Base-by-base conservation (phyloP, 2,113 vertebrate species). In the Ochotona princeps region DNA sequence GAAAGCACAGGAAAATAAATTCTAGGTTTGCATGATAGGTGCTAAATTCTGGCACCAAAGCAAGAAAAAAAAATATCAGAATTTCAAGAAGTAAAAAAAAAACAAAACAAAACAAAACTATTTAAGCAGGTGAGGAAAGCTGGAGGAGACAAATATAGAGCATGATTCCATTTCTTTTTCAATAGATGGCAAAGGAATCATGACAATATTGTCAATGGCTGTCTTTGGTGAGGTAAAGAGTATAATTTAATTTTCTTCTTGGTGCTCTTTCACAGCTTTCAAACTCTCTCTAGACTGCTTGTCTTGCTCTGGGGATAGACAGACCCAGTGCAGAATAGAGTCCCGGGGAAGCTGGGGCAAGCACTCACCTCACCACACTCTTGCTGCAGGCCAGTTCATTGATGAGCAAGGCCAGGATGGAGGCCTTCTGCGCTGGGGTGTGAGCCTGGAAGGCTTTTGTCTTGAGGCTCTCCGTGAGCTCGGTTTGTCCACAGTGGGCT, bases 391-490 rank as follows among this genome's bases (percentile, higher is more conserved):
- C 99, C 94, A 99, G 97, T 89, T 99, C 99, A 94, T 99, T 99
- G 78, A 99, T 98, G 90, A 99, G 98, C 97, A 99, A 99, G 70
- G 98, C 99, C 32, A 99, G 97, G 5, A 99, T 90, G 2, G 99
- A 98, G 69, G 99, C 98, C 97, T 99, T 99, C 96, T 99, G 99
- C 83, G 98, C 96, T 0, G 99, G 99, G 11, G 98, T 98, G 92
- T 99, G 99, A 15, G 99, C 99, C 97, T 99, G 99, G 96, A 99
- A 99, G 80, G 99, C 98, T 97, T 99, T 99, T 49, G 99, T 99
- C 97, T 98, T 99, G 93, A 99, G 98, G 96, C 99, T 99, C 95
- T 98, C 97, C 0, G 98, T 98, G 94, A 99, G 97, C 60, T 98
- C 98, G 0, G 99, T 98, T 92, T 99, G 98, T 83, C 98, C 99